These are phyloP conservation scores for Bruchidius siliquastri DNA, from an alignment of 2,888 invertebrate genomes.

Conservation along the genomic window DNA sequence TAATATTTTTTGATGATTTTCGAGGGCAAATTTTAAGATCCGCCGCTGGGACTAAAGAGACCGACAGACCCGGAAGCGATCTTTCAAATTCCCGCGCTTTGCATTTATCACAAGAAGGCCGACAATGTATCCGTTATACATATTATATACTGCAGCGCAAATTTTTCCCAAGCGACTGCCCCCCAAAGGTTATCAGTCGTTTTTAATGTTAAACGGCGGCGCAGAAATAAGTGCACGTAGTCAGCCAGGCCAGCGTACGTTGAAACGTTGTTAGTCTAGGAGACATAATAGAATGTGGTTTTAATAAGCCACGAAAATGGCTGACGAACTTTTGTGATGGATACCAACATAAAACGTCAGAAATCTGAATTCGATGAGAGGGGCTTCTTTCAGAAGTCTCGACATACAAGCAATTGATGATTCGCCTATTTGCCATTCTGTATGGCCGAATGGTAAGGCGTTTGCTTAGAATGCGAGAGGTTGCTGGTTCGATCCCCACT, in stretches of 20 bases:
- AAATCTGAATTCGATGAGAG: no score
- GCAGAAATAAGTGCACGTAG: neutral
- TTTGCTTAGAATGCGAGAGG: no score
- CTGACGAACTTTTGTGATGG: no score
- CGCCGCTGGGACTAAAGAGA: neutral
- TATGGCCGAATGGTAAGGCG: no score
- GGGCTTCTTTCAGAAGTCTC: no score
- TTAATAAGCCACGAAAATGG: no score
- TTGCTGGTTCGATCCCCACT: no score
- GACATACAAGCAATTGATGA: no score
- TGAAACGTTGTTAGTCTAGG: neutral
- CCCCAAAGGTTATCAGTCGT: neutral
- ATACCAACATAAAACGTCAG: no score
- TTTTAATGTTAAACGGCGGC: neutral
- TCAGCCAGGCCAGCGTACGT: neutral
- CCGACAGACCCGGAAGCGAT: neutral
- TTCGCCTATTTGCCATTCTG: no score
- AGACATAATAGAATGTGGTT: neutral
- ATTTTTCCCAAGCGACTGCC: neutral
- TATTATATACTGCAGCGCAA: neutral
- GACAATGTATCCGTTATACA: neutral
- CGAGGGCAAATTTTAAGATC: neutral
- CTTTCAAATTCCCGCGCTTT: neutral
- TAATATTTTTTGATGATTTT: no score
- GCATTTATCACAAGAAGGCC: neutral